Evolutionary conservation across 2,888 invertebrate genomes (phyloP), one percentile per base, ranked within the genome.

Genomic region (Eilema depressum): DNA sequence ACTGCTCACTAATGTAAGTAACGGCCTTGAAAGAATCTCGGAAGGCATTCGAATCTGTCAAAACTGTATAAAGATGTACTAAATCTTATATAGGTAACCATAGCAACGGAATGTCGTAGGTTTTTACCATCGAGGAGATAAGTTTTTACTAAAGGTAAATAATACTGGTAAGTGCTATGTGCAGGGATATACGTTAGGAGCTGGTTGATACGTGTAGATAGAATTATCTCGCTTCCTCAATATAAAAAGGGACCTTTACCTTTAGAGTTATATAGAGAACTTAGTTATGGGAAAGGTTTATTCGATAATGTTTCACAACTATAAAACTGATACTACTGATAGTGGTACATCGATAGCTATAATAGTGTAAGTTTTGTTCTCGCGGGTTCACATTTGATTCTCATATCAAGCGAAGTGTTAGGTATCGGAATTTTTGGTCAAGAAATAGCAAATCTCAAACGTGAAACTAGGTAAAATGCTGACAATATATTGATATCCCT

Each of bases 11-110:
- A 71, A 67, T 71, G 65, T 71, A 75, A 65, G 20, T 63, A 60
- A 28, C 41, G 72, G 59, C 79, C 78, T 78, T 81, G 78, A 47
- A 73, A 61, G 60, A 73, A 63, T 67, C 68, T 69, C 65, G 25
- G 64, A 77, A 53, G 73, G 75, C 63, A 68, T 76, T 69, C 66
- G 70, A 77, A 79, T 80, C 77, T 76, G 77, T 76, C 78, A 80
- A 79, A 83, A 77, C 68, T 23, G 4, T 63, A 20, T 41, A 33
- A 23, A 57, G 63, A 71, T 72, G 66, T 68, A 75, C 64, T 66
- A 75, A 79, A 78, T 75, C 66, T 69, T 75, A 63, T 70, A 62
- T 69, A 72, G 56, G 73, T 64, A 57, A 20, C 71, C 60, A 64
- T 59, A 57, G 63, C 56, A 68, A 71, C 64, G 23, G 11, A 59